phyloP scores from a whole-genome alignment of 2,888 invertebrate genomes.

The Drepana falcataria region DNA sequence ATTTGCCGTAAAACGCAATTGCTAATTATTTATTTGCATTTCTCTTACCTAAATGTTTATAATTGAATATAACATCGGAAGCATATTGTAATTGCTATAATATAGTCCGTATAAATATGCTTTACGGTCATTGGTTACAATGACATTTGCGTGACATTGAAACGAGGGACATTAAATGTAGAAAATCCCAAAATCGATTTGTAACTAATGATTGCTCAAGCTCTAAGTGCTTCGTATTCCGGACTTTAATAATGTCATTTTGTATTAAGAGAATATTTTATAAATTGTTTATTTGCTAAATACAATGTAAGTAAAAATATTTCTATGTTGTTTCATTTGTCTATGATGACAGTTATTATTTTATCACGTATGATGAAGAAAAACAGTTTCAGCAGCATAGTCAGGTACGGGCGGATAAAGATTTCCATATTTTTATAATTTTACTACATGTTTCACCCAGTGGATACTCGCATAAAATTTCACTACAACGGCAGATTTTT shows the following conservation, averaged over 20 bases:
- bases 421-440: too few relatives aligned
- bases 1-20: slow-evolving; percentile 55
- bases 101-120: slow-evolving; percentile 36
- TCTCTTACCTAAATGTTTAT: slow-evolving; percentile 71
- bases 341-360: neutral
- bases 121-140: slow-evolving; percentile 27
- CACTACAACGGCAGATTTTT: too few relatives aligned
- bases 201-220: slow-evolving; percentile 37
- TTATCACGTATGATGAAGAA: too few relatives aligned
- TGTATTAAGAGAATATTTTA: slow-evolving; percentile 75
- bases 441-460: too few relatives aligned
- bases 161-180: slow-evolving; percentile 14
- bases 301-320: slow-evolving; percentile 80
- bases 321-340: slow-evolving; percentile 37
- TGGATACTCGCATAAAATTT: too few relatives aligned
- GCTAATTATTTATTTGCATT: slow-evolving; percentile 78
- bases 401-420: too few relatives aligned
- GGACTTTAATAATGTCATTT: slow-evolving; percentile 63
- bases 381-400: too few relatives aligned
- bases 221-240: slow-evolving; percentile 47
- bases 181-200: slow-evolving; percentile 30
- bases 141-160: slow-evolving; percentile 17
- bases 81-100: slow-evolving; percentile 65
- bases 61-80: slow-evolving; percentile 59
- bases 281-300: slow-evolving; percentile 78